Evolutionary conservation across 2,888 invertebrate genomes (phyloP).

Genomic region (Ophioninae sp.): DNA sequence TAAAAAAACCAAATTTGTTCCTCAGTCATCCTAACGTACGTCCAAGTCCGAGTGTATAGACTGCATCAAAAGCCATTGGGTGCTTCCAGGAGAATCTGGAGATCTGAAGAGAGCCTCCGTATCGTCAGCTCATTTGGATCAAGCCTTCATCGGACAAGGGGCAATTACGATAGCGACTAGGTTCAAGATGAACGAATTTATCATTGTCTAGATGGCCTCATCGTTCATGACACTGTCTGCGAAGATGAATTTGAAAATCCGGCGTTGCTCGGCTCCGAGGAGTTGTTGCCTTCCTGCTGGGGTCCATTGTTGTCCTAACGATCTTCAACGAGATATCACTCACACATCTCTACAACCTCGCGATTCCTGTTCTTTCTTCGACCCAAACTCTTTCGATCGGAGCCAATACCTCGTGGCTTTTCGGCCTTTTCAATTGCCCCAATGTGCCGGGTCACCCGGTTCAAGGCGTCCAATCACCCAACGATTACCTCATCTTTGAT

Average conservation of each 20-base stretch:
- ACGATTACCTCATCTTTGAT: conserved; percentile 42
- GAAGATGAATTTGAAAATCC: conserved; percentile 9
- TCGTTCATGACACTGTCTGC: conserved; percentile 6
- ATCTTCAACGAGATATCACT: conserved; percentile 16
- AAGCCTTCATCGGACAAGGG: not conserved
- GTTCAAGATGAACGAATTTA: conserved; percentile 1
- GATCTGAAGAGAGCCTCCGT: not conserved
- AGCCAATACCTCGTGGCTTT: not conserved
- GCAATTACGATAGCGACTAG: not conserved
- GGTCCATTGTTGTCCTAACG: conserved; percentile 33
- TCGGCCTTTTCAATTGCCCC: conserved; percentile 16
- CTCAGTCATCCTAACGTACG: no score
- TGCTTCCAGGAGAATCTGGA: not conserved
- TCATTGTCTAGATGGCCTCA: conserved; percentile 13
- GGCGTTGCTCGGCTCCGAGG: not conserved
- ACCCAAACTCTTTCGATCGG: not conserved
- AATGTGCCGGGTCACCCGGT: conserved; percentile 25
- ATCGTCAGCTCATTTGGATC: not conserved
- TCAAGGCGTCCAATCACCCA: conserved; percentile 53
- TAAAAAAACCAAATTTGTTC: no score
- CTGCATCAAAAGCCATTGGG: not conserved
- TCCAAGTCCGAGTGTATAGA: not conserved
- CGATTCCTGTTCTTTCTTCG: conserved; percentile 12
- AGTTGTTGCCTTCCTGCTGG: conserved; percentile 26
- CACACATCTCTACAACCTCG: conserved; percentile 1